These are phyloP conservation scores for Crematogaster levior DNA, from an alignment of 2,888 invertebrate genomes.

Conservation along the genomic window DNA sequence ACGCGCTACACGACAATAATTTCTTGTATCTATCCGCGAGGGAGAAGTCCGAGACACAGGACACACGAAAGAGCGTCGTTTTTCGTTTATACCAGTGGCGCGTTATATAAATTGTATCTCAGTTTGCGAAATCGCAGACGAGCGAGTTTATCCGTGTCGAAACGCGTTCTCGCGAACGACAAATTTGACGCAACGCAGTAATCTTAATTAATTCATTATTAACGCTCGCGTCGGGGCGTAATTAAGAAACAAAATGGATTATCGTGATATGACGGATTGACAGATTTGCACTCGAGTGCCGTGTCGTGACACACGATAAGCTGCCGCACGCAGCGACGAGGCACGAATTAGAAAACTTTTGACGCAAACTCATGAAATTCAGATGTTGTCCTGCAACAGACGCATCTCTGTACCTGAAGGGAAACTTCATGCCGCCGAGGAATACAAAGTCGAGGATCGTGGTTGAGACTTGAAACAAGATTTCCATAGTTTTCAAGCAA, in stretches of 20 bases:
- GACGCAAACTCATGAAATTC: slow-evolving; percentile 44
- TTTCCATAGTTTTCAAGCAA: slow-evolving; percentile 31
- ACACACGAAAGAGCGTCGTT: not conserved
- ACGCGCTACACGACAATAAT: not conserved
- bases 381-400: slow-evolving; percentile 5
- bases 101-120: not conserved
- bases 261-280: not conserved
- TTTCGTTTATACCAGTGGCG: not conserved
- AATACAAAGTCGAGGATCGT: slow-evolving; percentile 33
- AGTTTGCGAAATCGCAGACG: not conserved
- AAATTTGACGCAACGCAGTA: not conserved
- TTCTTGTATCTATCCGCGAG: slow-evolving; percentile 19
- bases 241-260: not conserved
- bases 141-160: not conserved
- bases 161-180: not conserved
- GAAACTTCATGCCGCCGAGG: slow-evolving; percentile 13
- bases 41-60: not conserved
- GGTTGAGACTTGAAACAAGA: not conserved
- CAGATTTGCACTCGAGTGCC: not conserved
- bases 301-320: not conserved
- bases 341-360: slow-evolving; percentile 40
- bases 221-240: not conserved
- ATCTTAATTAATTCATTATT: slow-evolving; percentile 3
- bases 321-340: not conserved
- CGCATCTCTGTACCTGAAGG: not conserved